Evolutionary conservation across 1,140 invertebrate genomes (phyloP), one percentile per base, ranked within the genome.

Genomic region (Anoplophora glabripennis): DNA sequence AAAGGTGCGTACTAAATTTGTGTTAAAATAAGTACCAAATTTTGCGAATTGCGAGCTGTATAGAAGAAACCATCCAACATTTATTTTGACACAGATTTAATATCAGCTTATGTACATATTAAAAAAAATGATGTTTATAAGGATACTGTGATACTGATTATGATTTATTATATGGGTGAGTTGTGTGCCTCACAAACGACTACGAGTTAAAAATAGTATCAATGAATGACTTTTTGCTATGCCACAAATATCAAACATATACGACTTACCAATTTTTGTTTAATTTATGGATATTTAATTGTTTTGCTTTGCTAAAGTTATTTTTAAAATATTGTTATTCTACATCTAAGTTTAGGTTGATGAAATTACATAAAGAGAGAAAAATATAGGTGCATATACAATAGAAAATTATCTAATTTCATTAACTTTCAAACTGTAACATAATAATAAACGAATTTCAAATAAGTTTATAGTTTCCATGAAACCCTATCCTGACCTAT

Each of bases 71-170:
- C 33, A 28, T 48, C 35, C 35, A 35, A 52, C 46, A 56, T 49
- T 49, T 33, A 37, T 17, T 40, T 51, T 40, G 28, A 17, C 34
- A 12, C 61, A 59, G 63, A 18, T 59, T 59, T 57, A 59, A 53
- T 40, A 33, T 53, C 42, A 59, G 55, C 46, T 58, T 49, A 35
- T 35, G n/a, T 58, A 49, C 38, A 28, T 28, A 28, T 28, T 28
- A 28, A 3, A 28, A n/a, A n/a, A 28, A 28, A 28, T 28, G 21
- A 28, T 28, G 21, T 53, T 61, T 44, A 58, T 52, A 49, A 60
- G 64, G 61, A 66, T 63, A 63, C 64, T 66, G 64, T 66, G 64
- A 66, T 66, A 66, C 54, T 59, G 64, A 62, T 57, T 45, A 58
- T 61, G 59, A 58, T 48, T 55, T 53, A 28, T 28, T 41, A 45